Percentiles rank a stretch among this genome's conserved stretches.
Conservation (phyloP, 1,140 invertebrate genomes). For the Cyclargus thomasi region DNA sequence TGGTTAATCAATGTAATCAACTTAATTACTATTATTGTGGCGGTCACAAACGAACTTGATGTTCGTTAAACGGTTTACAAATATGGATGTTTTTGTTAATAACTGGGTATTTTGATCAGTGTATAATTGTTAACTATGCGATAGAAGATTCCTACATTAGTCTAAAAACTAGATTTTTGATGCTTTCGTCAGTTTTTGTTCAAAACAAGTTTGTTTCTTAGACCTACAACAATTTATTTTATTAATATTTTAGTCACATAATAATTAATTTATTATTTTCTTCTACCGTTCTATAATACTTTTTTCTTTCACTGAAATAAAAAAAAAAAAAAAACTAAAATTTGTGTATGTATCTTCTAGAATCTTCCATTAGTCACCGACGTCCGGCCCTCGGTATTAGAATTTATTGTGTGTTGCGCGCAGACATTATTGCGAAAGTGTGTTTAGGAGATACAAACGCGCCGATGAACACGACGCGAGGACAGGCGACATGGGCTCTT, state of each 20-base stretch:
- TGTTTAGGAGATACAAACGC: constrained; percentile 17
- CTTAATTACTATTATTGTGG: constrained; percentile 1
- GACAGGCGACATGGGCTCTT: constrained; percentile 4
- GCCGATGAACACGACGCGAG: constrained; percentile 15
- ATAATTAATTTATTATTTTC: no score
- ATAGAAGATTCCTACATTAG: background rate
- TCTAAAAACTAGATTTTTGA: background rate
- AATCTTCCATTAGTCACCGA: background rate
- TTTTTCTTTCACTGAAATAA: no score
- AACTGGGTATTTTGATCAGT: constrained; percentile 6
- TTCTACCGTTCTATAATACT: no score
- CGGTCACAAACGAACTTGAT: background rate
- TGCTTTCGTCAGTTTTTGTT: no score
- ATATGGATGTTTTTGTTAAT: constrained; percentile 5
- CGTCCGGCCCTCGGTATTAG: background rate
- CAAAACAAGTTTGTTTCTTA: no score
- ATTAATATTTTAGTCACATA: no score
- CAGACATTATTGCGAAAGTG: constrained; percentile 19
- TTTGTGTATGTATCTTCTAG: background rate
- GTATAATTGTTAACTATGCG: background rate
- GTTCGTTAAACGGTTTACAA: constrained; percentile 2
- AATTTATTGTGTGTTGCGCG: constrained; percentile 2
- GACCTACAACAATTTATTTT: no score
- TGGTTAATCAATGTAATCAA: constrained; percentile 4
- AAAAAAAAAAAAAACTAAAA: no score